Evolutionary conservation across 1,140 invertebrate species (phyloP).

Genomic region (Nasonia longicornis): DNA sequence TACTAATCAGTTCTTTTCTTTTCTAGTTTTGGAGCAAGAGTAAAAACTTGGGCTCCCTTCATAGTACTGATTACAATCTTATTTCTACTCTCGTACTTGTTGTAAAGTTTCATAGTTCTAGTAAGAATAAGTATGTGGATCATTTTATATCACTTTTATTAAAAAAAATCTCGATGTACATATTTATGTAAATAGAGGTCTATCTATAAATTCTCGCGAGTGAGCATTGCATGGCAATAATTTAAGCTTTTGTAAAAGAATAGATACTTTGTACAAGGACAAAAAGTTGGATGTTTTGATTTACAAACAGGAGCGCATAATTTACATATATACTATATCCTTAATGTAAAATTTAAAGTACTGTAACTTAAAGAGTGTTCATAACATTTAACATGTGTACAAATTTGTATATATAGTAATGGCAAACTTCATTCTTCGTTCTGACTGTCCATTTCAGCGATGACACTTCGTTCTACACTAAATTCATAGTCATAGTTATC

Average conservation of each 20-base stretch:
- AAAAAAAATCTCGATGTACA: constrained; percentile 34
- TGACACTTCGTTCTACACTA: constrained; percentile 60
- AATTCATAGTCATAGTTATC: constrained; percentile 61
- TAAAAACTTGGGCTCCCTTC: constrained; percentile 93
- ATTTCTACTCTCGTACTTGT: constrained; percentile 43
- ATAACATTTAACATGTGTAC: constrained; percentile 25
- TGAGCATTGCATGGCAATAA: constrained; percentile 31
- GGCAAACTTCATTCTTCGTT: constrained; percentile 36
- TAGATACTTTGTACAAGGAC: constrained; percentile 24
- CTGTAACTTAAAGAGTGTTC: constrained; percentile 24
- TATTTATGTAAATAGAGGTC: constrained; percentile 40
- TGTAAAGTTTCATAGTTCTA: constrained; percentile 7
- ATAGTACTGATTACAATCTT: constrained; percentile 72
- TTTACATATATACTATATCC: constrained; percentile 18
- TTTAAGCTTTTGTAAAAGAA: constrained; percentile 23
- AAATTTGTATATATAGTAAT: constrained; percentile 22
- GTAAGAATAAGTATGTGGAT: background rate
- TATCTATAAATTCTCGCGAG: constrained; percentile 24
- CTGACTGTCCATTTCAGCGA: constrained; percentile 62
- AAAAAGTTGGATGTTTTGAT: constrained; percentile 30
- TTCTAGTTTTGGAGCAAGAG: constrained; percentile 77
- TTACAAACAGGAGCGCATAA: constrained; percentile 1
- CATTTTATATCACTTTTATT: constrained; percentile 33
- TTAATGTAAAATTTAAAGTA: constrained; percentile 19
- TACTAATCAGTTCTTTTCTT: constrained; percentile 61